Evolutionary conservation across 1,140 invertebrate species (phyloP).

Genomic region (Cydia pomonella): DNA sequence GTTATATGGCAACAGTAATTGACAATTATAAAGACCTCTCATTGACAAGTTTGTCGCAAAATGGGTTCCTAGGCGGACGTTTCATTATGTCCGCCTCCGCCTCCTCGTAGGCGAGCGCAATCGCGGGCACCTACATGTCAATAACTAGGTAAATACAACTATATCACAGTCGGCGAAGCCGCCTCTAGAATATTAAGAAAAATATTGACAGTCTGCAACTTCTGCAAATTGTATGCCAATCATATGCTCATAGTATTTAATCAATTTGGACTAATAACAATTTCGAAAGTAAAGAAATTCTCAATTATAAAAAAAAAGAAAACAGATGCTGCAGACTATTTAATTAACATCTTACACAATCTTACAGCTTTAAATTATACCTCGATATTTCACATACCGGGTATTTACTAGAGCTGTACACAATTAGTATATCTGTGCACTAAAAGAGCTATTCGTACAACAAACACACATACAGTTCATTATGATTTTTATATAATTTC

Average conservation of each 20-base stretch:
- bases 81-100: slow-evolving; percentile 99
- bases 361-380: slow-evolving; percentile 22
- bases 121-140: slow-evolving; percentile 93
- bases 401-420: slow-evolving; percentile 16
- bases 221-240: not conserved
- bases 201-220: slow-evolving; percentile 39
- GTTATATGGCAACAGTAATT: slow-evolving; percentile 59
- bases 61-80: slow-evolving; percentile 96
- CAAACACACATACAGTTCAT: not conserved
- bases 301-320: not conserved
- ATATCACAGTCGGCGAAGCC: slow-evolving; percentile 28
- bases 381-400: not conserved
- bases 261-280: not conserved
- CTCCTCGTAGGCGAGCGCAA: slow-evolving; percentile 98
- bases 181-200: slow-evolving; percentile 56
- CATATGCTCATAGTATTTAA: not conserved
- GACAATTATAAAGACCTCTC: slow-evolving; percentile 86
- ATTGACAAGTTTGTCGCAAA: slow-evolving; percentile 98
- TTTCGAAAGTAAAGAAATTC: not conserved
- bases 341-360: slow-evolving; percentile 2
- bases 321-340: slow-evolving; percentile 16
- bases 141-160: slow-evolving; percentile 54
- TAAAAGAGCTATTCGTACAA: not conserved
- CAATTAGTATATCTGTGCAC: not conserved
- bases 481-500: not conserved